Evolutionary conservation across 1,140 invertebrate genomes (phyloP), one percentile per base, ranked within the genome.

Genomic region (Zophobas atratus): DNA sequence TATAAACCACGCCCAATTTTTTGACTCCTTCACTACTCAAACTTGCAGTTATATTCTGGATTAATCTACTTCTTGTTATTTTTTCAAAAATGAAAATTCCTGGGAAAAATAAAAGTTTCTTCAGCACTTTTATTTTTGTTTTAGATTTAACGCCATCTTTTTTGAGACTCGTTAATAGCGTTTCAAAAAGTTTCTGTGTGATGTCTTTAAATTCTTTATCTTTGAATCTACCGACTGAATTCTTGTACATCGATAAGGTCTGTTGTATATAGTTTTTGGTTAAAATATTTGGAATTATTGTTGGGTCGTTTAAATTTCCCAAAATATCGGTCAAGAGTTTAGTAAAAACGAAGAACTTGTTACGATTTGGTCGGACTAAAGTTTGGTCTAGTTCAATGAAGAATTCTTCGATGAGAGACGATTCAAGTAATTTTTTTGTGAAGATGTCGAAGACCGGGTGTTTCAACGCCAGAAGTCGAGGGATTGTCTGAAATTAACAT

Each of bases 71-170:
- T 35, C 90, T 90, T 38, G 92, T 93, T 38, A 91, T 90, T 85
- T 93, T 93, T 82, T 93, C 91, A 78, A 94, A 92, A 86, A 92
- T 91, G 76, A 94, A 89, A 82, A 90, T 90, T 1, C 93, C 92
- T 2, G 92, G 91, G 84, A 89, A 87, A 41, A 92, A 87, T 36
- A 93, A 85, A 1, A 94, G 83, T 82, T 90, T 92, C 71, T 92
- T 90, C 46, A 94, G 83, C 1, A 91, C 85, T 53, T 85, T 84
- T 39, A 92, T 85, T 82, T 90, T 89, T 36, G 87, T 86, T 82
- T 88, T 88, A n/a, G 85, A 84, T 41, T 88, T 86, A 6, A 89
- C 85, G 34, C 87, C 84, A 77, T 89, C 85, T 8, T 84, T 85
- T 81, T 88, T 89, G 33, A 92, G 82, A 67, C 83, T 82, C 79